Percentiles rank a stretch among this genome's conserved stretches.
Evolutionary conservation across 2,888 invertebrate species (phyloP).

Genomic region (Sceliomorpha sp.): DNA sequence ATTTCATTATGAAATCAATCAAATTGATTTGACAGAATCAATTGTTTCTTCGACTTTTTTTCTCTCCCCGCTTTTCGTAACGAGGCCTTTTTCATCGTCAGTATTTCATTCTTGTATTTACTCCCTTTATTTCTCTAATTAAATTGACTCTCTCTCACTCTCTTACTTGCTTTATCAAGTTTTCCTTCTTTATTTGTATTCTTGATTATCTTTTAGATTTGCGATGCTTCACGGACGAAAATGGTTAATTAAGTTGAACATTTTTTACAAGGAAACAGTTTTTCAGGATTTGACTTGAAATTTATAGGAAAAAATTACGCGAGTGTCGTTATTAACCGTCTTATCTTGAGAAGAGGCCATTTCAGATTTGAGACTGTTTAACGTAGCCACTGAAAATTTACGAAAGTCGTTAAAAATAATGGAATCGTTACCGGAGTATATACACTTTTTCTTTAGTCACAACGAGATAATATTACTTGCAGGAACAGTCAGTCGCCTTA

Average conservation of each 20-base stretch:
- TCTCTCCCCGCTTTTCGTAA: too few relatives aligned
- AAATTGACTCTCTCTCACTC: too few relatives aligned
- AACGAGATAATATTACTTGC: conserved; percentile 11
- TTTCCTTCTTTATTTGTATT: not conserved
- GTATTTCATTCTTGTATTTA: not conserved
- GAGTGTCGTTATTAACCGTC: conserved; percentile 32
- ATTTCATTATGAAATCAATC: not conserved
- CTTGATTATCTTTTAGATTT: not conserved
- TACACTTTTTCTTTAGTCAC: conserved; percentile 5
- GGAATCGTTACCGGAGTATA: conserved; percentile 18
- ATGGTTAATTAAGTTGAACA: conserved; percentile 1
- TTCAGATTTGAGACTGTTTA: conserved; percentile 33
- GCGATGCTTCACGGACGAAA: not conserved
- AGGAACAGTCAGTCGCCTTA: not conserved
- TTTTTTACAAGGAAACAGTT: conserved; percentile 19
- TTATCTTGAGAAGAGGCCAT: conserved; percentile 30
- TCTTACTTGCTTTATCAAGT: too few relatives aligned
- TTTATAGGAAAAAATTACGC: conserved; percentile 31
- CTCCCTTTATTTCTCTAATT: not conserved
- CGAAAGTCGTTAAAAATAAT: conserved; percentile 35
- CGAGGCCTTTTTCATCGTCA: not conserved
- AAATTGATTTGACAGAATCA: not conserved
- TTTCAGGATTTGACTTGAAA: conserved; percentile 26
- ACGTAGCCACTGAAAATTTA: conserved; percentile 27
- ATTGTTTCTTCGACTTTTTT: too few relatives aligned